Conservation (phyloP, 2,113 vertebrate species). For the Larimichthys polyactis region DNA sequence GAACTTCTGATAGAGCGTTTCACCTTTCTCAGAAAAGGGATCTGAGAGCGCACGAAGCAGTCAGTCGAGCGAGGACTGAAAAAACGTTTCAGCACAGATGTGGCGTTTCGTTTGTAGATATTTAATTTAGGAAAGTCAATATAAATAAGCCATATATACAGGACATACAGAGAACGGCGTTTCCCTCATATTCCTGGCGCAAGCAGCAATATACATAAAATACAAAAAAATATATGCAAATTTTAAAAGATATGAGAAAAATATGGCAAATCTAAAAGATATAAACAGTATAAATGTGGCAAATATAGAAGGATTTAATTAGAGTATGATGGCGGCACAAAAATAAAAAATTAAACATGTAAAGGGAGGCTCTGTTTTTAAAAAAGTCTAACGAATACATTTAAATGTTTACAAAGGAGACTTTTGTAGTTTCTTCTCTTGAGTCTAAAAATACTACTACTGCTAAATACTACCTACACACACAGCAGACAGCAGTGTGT, state of each 20-base stretch:
- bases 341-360: no score
- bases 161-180: no score
- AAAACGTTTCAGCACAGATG: not conserved
- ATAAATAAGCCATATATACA: no score
- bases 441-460: constrained; percentile 40
- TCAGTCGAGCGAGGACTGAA: not conserved
- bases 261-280: no score
- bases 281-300: no score
- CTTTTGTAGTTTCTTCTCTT: not conserved
- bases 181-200: no score
- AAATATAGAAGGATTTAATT: no score
- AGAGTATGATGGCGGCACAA: no score
- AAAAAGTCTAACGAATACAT: not conserved
- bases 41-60: constrained; percentile 35
- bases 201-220: no score
- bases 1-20: not conserved
- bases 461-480: constrained; percentile 8
- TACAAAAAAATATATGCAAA: no score
- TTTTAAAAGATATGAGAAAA: no score
- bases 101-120: not conserved
- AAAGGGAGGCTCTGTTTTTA: no score
- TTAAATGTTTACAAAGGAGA: not conserved
- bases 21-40: constrained; percentile 56
- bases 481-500: not conserved
- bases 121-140: not conserved